Base-by-base conservation (phyloP, 2,797 vertebrate genomes). In the Pantherophis vulpinus region DNA sequence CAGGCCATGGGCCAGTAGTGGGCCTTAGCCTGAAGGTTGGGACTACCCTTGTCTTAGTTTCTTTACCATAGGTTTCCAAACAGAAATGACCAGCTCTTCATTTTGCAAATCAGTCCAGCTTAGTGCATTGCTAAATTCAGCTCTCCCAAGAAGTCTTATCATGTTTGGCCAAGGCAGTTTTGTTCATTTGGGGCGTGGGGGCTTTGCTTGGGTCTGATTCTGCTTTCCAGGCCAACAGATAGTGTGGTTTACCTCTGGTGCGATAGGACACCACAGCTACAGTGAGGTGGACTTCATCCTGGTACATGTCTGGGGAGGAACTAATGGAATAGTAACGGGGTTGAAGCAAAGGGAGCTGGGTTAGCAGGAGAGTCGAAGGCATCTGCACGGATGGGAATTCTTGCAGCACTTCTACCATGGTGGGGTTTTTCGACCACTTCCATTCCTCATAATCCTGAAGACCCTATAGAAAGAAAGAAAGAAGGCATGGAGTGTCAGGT, bases 241-340 rank as follows among this genome's bases (percentile, higher is more conserved):
- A 14, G 0, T 0, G 94, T 10, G 0, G n/a, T n/a, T 47, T 97
- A 99, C 99, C 98, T 99, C 98, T 97, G 13, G 99, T 98, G 25
- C 97, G 98, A 96, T 99, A 99, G 20, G 99, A 99, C 93, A 99
- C 99, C 94, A 99, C 98, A 0, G 99, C 99, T 94, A 99, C 99
- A 0, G 99, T 99, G 96, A 99, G 99, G 97, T 99, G 99, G 89
- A 99, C 99, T 97, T 99, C 99, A 0, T 98, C 98, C 0, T 98
- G 98, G 96, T 99, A 98, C 97, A 99, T 96, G 94, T 99, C 98
- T 0, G 99, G 98, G 11, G 99, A 99, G 87, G 99, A 99, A 97
- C 99, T 99, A 97, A 99, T 99, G 92, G 99, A 99, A 93, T 99
- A 99, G 97, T 99, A 99, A 51, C 99, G 99, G 0, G 99, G 98